Conservation (phyloP, 2,113 vertebrate species). For the Morone chrysops region DNA sequence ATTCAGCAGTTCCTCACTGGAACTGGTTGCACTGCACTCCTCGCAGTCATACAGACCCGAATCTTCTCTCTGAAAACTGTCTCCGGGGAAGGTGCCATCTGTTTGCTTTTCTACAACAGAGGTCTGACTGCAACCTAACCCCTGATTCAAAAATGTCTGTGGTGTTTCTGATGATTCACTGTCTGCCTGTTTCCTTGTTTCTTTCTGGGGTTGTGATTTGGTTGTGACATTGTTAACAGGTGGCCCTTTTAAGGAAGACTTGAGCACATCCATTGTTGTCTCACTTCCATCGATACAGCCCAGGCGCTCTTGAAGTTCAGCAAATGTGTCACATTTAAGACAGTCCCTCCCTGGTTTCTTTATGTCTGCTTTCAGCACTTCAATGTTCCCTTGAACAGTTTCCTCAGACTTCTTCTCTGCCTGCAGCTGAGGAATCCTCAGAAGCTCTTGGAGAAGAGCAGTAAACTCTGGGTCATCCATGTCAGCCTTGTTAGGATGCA, state of each 20-base stretch:
- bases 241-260: slow-evolving; percentile 52
- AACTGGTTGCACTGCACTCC: slow-evolving; percentile 88
- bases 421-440: slow-evolving; percentile 75
- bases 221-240: slow-evolving; percentile 13
- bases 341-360: slow-evolving; percentile 89
- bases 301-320: slow-evolving; percentile 95
- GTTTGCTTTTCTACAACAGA: slow-evolving; percentile 51
- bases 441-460: slow-evolving; percentile 76
- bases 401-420: slow-evolving; percentile 73
- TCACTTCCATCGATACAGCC: slow-evolving; percentile 86
- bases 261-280: slow-evolving; percentile 57
- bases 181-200: slow-evolving; percentile 22
- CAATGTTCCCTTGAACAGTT: slow-evolving; percentile 30
- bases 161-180: slow-evolving; percentile 14
- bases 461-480: slow-evolving; percentile 78
- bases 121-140: slow-evolving; percentile 48
- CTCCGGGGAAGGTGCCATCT: slow-evolving; percentile 63
- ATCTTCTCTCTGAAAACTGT: slow-evolving; percentile 83
- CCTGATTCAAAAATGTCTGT: slow-evolving; percentile 44
- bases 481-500: slow-evolving; percentile 89
- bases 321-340: slow-evolving; percentile 98
- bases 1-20: slow-evolving; percentile 87
- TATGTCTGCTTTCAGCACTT: slow-evolving; percentile 51
- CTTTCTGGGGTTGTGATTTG: slow-evolving; percentile 56
- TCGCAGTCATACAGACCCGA: slow-evolving; percentile 90